Evolutionary conservation across 2,888 invertebrate genomes (phyloP), one percentile per base, ranked within the genome.

Genomic region (Heliconius aoede): DNA sequence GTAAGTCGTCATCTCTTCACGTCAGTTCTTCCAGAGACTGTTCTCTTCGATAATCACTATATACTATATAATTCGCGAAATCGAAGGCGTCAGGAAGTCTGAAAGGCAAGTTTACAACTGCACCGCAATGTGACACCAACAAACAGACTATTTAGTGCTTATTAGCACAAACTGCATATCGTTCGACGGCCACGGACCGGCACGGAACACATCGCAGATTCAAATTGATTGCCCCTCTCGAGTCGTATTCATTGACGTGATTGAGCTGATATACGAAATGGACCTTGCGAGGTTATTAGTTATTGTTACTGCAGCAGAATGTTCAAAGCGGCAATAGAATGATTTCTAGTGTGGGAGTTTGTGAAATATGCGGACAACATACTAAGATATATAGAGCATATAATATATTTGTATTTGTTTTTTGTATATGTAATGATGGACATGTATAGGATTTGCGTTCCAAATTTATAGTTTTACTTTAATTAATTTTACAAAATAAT

Each of bases 161-260:
- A 93, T 94, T 93, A 94, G 92, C 92, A 88, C 88, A 88, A 90
- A 91, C 90, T 92, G 92, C 92, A 90, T 92, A 93, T 88, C 90
- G 88, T 84, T 86, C 85, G 80, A 69, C 81, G 76, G 67, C 78
- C 82, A 78, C 78, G 77, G 81, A 82, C 84, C 81, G 81, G 58
- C 61, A 40, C 74, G 71, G 65, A 74, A 58, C 72, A 72, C 76
- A 64, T 65, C 74, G 73, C 78, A 78, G 78, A 93, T 93, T 93
- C 90, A 89, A 90, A 90, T 90, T 92, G 92, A 94, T 94, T 92
- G 90, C 80, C 83, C 81, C 60, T 72, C 40, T 60, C 85, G 86
- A 87, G 88, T 84, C 86, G 83, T 84, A 85, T 86, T 91, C 88
- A 91, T 92, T 92, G 91, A 83, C 82, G 88, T 91, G 90, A 93